A percentile compares a stretch with the other conserved stretches of the same genome.
Conservation (phyloP, 2,888 invertebrate genomes). For the Brachyopa scutellaris region DNA sequence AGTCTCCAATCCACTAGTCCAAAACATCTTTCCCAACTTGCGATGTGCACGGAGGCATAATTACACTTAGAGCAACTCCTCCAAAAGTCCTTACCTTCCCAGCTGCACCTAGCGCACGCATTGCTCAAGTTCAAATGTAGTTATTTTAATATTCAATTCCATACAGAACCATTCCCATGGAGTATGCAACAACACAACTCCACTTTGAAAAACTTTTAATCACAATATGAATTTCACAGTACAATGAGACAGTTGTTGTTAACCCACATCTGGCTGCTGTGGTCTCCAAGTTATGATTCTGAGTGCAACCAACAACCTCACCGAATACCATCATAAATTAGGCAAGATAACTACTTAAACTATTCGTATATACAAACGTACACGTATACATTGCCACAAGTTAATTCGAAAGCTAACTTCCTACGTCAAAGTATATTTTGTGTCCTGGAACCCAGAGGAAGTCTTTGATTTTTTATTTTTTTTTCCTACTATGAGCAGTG, state of each 20-base stretch:
- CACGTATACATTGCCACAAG: no score
- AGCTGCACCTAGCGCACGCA: no score
- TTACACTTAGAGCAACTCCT: no score
- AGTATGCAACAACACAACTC: neutral
- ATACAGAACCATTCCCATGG: neutral
- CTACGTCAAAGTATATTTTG: neutral
- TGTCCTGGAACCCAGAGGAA: neutral
- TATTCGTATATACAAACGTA: neutral
- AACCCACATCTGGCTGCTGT: slow-evolving; percentile 18
- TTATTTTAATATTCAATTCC: no score
- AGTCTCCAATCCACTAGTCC: no score
- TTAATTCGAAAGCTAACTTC: slow-evolving; percentile 2
- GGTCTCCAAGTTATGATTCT: slow-evolving; percentile 12
- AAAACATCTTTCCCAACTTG: no score
- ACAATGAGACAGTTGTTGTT: neutral
- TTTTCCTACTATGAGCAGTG: neutral
- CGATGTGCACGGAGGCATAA: no score
- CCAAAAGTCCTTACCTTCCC: no score
- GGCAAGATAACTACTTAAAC: slow-evolving; percentile 17
- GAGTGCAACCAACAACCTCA: slow-evolving; percentile 7
- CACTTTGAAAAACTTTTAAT: slow-evolving; percentile 9
- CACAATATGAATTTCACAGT: neutral
- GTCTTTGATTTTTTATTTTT: no score
- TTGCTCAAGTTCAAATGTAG: no score
- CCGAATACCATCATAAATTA: slow-evolving; percentile 21